Evolutionary conservation across 1,140 invertebrate species (phyloP).

Genomic region (Polypedilum pembai): DNA sequence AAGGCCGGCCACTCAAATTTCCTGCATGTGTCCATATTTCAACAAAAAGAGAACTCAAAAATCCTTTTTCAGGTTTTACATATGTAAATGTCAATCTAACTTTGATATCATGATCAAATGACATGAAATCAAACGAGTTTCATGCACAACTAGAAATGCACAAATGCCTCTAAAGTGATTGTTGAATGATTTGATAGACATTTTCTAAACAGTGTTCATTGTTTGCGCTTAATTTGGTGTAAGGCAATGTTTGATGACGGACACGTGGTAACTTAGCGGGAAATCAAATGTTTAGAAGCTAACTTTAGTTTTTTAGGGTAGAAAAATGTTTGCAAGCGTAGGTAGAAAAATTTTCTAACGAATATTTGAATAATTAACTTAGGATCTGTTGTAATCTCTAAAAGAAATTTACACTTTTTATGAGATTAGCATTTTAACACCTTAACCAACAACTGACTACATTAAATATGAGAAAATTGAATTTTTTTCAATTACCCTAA

Average conservation of each 20-base stretch:
- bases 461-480: too few species aligned
- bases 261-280: conserved; percentile 15
- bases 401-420: too few species aligned
- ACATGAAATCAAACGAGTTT: conserved; percentile 17
- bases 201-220: background rate
- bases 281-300: background rate
- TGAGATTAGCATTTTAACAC: too few species aligned
- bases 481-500: conserved; percentile 1
- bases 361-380: too few species aligned
- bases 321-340: too few species aligned
- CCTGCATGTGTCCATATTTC: background rate
- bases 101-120: conserved; percentile 13
- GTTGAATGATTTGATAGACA: conserved; percentile 18
- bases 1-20: background rate
- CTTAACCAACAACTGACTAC: too few species aligned
- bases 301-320: too few species aligned
- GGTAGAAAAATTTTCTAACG: too few species aligned
- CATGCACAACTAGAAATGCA: background rate
- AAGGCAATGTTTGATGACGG: background rate
- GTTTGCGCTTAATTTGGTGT: conserved; percentile 16
- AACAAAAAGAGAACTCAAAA: background rate
- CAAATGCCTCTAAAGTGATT: background rate
- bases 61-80: conserved; percentile 7
- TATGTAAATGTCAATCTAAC: conserved; percentile 13
- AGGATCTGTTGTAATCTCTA: too few species aligned